Evolutionary conservation across 1,140 invertebrate species (phyloP).

Genomic region (Drosophila miranda): DNA sequence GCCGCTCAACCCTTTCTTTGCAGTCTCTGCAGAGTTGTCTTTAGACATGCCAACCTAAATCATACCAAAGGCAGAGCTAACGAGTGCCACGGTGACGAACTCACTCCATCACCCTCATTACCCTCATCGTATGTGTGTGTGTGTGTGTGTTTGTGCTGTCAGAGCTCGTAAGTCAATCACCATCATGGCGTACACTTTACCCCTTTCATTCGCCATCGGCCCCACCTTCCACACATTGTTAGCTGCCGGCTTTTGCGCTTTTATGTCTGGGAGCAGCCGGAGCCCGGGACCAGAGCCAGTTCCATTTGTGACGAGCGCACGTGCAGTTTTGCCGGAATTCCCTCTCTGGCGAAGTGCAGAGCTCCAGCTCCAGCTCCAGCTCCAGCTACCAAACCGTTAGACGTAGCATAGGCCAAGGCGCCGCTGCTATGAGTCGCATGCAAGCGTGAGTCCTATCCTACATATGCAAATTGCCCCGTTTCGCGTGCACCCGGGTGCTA

Average conservation of each 20-base stretch:
- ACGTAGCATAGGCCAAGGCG: constrained; percentile 61
- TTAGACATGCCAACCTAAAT: constrained; percentile 68
- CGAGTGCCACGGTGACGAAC: constrained; percentile 18
- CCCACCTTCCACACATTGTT: constrained; percentile 11
- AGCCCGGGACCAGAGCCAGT: constrained; percentile 52
- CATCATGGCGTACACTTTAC: constrained; percentile 57
- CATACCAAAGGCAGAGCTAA: constrained; percentile 45
- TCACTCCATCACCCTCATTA: too few species aligned
- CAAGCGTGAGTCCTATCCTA: constrained; percentile 68
- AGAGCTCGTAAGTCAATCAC: constrained; percentile 49
- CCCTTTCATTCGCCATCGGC: constrained; percentile 16
- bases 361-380: background rate
- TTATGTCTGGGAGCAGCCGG: constrained; percentile 57
- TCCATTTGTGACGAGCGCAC: constrained; percentile 61
- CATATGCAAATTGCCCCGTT: constrained; percentile 47
- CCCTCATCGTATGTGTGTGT: background rate
- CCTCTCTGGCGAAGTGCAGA: too few species aligned
- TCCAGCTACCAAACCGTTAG: background rate
- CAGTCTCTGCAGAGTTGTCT: constrained; percentile 53
- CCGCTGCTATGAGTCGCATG: constrained; percentile 70
- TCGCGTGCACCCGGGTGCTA: constrained; percentile 57
- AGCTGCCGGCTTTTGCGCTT: constrained; percentile 60
- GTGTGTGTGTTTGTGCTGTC: constrained; percentile 4
- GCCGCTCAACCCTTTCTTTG: background rate
- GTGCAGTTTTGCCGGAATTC: constrained; percentile 65